A percentile compares a stretch with the other conserved stretches of the same genome.
Evolutionary conservation across 2,797 vertebrate genomes (phyloP).

Genomic region (Onychomys torridus): DNA sequence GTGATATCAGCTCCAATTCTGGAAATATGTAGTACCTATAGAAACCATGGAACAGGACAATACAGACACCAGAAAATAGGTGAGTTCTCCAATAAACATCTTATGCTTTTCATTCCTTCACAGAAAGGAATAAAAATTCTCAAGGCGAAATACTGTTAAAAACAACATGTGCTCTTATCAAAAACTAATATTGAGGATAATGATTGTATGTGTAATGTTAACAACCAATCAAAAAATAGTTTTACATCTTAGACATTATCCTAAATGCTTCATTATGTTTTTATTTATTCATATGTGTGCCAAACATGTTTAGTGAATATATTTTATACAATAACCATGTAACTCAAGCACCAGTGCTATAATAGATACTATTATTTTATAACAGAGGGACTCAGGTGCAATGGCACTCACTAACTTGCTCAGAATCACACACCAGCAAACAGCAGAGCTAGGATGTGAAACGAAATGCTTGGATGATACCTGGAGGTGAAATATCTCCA

Average conservation of each 20-base stretch:
- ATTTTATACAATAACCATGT: conserved; percentile 7
- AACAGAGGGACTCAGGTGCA: neutral
- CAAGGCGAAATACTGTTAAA: neutral
- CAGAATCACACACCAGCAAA: neutral
- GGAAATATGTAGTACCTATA: neutral
- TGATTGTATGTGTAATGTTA: neutral
- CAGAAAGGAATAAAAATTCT: neutral
- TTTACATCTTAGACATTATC: neutral
- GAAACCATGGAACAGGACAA: conserved; percentile 13
- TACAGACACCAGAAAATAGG: neutral
- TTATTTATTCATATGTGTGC: neutral
- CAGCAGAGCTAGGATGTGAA: conserved; percentile 31
- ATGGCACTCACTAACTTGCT: neutral
- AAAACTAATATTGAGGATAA: conserved; percentile 30
- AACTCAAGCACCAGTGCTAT: neutral
- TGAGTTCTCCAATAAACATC: conserved; percentile 22
- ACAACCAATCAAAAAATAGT: conserved; percentile 47
- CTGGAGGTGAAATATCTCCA: neutral
- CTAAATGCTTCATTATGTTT: neutral
- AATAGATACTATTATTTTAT: neutral
- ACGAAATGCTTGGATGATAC: neutral
- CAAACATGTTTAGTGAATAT: neutral
- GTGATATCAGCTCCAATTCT: conserved; percentile 4
- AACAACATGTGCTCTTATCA: neutral
- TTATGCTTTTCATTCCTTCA: conserved; percentile 43